These are phyloP conservation scores for Pomacea canaliculata DNA, from an alignment of 2,888 invertebrate genomes.

Conservation along the genomic window DNA sequence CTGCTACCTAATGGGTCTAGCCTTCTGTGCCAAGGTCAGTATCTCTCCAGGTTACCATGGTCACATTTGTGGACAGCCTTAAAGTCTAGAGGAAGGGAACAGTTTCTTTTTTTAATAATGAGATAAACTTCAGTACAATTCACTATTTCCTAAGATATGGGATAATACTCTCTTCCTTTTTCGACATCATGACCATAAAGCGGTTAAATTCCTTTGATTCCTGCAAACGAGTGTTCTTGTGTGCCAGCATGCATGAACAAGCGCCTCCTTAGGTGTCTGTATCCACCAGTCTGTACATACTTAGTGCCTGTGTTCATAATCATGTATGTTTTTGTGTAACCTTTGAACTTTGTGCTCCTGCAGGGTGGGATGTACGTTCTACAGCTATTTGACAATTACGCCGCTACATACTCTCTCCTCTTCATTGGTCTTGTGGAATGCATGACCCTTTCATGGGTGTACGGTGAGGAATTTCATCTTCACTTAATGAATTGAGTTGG, in stretches of 20 bases:
- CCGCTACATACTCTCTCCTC: slow-evolving; percentile 72
- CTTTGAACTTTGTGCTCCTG: slow-evolving; percentile 15
- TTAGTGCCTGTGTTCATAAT: too few species aligned
- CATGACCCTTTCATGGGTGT: slow-evolving; percentile 72
- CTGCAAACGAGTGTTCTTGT: too few species aligned
- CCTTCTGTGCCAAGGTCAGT: slow-evolving; percentile 61
- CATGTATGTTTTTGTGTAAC: too few species aligned
- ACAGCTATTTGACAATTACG: slow-evolving; percentile 72
- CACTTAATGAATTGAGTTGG: background rate
- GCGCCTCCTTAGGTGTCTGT: too few species aligned
- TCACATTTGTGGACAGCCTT: background rate
- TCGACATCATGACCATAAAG: too few species aligned
- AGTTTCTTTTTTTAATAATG: background rate
- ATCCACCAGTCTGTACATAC: too few species aligned
- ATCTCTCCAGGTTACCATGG: too few species aligned
- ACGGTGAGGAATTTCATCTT: slow-evolving; percentile 66
- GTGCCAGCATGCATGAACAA: too few species aligned
- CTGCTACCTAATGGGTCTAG: slow-evolving; percentile 68
- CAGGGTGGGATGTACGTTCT: slow-evolving; percentile 72
- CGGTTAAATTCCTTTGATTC: too few species aligned
- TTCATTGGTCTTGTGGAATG: slow-evolving; percentile 75
- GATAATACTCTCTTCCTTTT: too few species aligned
- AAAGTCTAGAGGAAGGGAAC: background rate
- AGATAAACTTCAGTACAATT: too few species aligned
- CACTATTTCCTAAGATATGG: too few species aligned